Evolutionary conservation across 2,797 vertebrate genomes (phyloP).

Genomic region (Telmatherina bonti): DNA sequence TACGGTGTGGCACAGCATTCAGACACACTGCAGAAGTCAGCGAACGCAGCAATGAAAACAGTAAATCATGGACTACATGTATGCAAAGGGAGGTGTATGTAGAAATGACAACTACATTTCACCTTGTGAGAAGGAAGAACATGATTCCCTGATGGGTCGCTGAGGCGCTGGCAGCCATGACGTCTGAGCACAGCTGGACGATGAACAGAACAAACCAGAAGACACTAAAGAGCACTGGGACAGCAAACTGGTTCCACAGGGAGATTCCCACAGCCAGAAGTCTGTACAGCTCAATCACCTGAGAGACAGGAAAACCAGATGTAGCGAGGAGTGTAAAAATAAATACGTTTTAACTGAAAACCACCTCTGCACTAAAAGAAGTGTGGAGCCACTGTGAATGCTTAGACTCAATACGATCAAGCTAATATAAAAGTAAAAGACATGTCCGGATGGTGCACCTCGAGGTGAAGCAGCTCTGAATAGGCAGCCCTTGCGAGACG

Average conservation of each 20-base stretch:
- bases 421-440: too few species aligned
- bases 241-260: constrained; percentile 88
- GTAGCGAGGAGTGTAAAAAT: background rate
- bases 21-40: constrained; percentile 79
- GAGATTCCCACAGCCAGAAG: constrained; percentile 84
- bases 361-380: too few species aligned
- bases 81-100: background rate
- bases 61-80: background rate
- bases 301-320: constrained; percentile 2
- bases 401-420: too few species aligned
- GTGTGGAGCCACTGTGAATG: too few species aligned
- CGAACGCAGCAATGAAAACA: background rate
- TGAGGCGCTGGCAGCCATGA: constrained; percentile 59
- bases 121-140: constrained; percentile 89
- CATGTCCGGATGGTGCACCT: constrained; percentile 57
- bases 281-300: constrained; percentile 85
- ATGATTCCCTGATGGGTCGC: constrained; percentile 83
- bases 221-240: constrained; percentile 88
- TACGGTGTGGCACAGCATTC: constrained; percentile 91
- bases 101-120: constrained; percentile 2
- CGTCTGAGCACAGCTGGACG: constrained; percentile 81
- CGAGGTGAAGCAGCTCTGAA: constrained; percentile 79
- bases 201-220: constrained; percentile 90
- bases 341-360: background rate
- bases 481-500: constrained; percentile 79